These are phyloP conservation scores for Anseranas semipalmata DNA, from an alignment of 2,113 vertebrate genomes.

Conservation along the genomic window DNA sequence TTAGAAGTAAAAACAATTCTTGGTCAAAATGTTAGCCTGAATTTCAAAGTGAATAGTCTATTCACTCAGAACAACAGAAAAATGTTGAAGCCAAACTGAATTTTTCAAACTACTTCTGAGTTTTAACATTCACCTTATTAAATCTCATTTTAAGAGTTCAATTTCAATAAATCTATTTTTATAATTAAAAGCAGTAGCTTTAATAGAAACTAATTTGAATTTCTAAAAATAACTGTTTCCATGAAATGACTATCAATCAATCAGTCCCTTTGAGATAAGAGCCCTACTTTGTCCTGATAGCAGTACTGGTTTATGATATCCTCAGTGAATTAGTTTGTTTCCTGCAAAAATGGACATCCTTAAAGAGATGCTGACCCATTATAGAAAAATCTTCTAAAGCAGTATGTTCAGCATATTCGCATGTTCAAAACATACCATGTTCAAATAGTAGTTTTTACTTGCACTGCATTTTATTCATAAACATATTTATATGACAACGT, in stretches of 20 bases:
- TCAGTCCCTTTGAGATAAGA: constrained; percentile 32
- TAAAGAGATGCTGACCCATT: background rate
- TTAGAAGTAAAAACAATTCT: background rate
- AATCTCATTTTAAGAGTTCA: constrained; percentile 24
- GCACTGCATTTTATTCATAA: background rate
- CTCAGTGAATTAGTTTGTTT: background rate
- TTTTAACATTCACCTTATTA: constrained; percentile 31
- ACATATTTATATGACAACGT: background rate
- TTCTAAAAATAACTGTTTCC: constrained; percentile 69
- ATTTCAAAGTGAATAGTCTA: background rate
- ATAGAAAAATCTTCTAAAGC: background rate
- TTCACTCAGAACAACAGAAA: background rate
- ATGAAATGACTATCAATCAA: constrained; percentile 44
- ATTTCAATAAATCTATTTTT: constrained; percentile 38
- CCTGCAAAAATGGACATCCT: background rate
- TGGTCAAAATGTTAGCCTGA: background rate
- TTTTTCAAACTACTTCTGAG: background rate
- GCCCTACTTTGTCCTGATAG: constrained; percentile 62
- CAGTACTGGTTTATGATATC: background rate
- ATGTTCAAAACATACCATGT: background rate
- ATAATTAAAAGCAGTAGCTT: constrained; percentile 59
- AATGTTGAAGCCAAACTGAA: background rate
- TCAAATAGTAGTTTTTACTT: background rate
- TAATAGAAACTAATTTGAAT: constrained; percentile 63
- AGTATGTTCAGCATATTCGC: background rate